A percentile compares a stretch with the other conserved stretches of the same genome.
Conservation (phyloP, 1,140 invertebrate species). For the Drosophila insularis region DNA sequence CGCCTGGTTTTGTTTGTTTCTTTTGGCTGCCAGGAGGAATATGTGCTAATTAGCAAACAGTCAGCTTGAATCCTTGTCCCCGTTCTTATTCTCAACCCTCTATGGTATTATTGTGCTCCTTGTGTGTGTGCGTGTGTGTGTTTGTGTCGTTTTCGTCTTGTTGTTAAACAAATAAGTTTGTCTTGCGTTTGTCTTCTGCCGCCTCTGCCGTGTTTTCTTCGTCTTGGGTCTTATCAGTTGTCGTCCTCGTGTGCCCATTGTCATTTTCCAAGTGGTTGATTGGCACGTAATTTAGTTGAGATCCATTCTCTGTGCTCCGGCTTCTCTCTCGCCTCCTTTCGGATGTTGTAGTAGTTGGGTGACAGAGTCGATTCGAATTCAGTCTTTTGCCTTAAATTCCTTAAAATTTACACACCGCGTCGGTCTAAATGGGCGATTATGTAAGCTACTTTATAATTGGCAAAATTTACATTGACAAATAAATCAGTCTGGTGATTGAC, state of each 20-base stretch:
- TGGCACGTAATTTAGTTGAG: constrained; percentile 76
- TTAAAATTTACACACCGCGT: neutral
- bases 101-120: constrained; percentile 7
- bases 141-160: constrained; percentile 17
- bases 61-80: constrained; percentile 27
- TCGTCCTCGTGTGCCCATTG: constrained; percentile 58
- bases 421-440: neutral
- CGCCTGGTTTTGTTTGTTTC: constrained; percentile 53
- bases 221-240: constrained; percentile 60
- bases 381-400: neutral
- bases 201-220: constrained; percentile 38
- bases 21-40: constrained; percentile 72
- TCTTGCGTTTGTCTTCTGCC: constrained; percentile 39
- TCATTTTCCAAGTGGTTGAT: constrained; percentile 75
- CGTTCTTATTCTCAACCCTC: constrained; percentile 34
- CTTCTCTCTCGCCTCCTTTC: neutral
- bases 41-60: constrained; percentile 79
- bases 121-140: constrained; percentile 2
- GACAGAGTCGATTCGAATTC: neutral
- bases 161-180: constrained; percentile 73
- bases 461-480: neutral
- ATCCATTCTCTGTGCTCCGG: constrained; percentile 25
- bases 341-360: neutral
- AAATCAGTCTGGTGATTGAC: neutral
- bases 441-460: neutral